Conservation (phyloP, 2,797 vertebrate species). For the Artibeus jamaicensis region DNA sequence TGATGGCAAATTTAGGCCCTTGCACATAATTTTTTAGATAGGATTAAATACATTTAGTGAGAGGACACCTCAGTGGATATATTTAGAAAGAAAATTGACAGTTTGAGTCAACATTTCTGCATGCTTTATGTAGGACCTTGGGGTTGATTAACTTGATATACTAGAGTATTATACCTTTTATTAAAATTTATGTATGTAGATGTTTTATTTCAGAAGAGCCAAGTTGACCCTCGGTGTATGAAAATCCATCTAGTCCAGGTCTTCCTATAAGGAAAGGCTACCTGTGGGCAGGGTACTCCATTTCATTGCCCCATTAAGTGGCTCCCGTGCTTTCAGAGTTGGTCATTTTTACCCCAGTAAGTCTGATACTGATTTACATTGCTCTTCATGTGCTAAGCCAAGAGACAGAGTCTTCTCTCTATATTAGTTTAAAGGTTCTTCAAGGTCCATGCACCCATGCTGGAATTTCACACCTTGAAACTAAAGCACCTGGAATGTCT, state of each 20-base stretch:
- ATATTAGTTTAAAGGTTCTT: neutral
- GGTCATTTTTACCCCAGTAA: neutral
- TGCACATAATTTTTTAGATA: neutral
- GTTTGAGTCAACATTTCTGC: neutral
- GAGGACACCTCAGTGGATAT: neutral
- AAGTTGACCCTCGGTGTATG: neutral
- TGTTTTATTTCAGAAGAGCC: conserved; percentile 12
- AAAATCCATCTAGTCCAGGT: neutral
- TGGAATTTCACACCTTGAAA: neutral
- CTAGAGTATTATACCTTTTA: neutral
- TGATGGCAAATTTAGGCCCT: neutral
- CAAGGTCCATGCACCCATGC: neutral
- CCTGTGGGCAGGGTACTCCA: neutral
- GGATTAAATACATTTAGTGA: conserved; percentile 7
- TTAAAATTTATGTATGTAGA: neutral
- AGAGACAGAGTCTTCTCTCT: neutral
- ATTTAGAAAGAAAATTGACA: neutral
- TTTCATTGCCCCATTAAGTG: neutral
- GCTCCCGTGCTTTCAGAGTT: neutral
- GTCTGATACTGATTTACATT: neutral
- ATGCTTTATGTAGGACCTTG: neutral
- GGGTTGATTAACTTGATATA: neutral
- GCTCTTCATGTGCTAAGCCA: neutral
- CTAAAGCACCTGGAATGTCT: neutral
- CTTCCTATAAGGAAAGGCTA: neutral